Conservation (phyloP, 2,888 invertebrate genomes). For the Hartigia nigra region DNA sequence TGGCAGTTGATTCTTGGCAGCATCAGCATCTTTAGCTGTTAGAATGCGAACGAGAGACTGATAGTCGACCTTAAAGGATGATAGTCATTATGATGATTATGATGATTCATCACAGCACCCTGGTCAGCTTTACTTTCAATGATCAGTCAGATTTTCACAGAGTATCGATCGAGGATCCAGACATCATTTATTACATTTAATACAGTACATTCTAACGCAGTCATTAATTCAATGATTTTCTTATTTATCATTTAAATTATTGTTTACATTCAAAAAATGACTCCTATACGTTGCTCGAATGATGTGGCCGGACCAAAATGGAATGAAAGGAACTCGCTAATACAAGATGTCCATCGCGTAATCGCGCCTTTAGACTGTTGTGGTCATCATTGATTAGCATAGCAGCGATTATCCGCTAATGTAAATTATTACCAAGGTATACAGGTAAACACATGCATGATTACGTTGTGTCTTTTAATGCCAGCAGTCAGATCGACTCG, state of each 20-base stretch:
- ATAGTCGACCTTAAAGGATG: not conserved
- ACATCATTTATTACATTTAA: not conserved
- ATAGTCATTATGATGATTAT: not conserved
- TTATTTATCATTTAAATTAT: not conserved
- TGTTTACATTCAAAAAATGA: not conserved
- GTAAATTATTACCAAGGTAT: conserved; percentile 31
- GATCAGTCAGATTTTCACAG: conserved; percentile 18
- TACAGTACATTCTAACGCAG: too few relatives aligned
- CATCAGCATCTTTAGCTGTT: not conserved
- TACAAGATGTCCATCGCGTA: not conserved
- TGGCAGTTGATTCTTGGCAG: not conserved
- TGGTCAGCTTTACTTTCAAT: conserved; percentile 15
- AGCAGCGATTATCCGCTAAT: conserved; percentile 33
- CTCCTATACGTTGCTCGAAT: not conserved
- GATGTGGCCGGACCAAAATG: too few relatives aligned
- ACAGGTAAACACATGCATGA: conserved; percentile 38
- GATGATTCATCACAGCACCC: conserved; percentile 35
- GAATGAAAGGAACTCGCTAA: too few relatives aligned
- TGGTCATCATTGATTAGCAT: conserved; percentile 38
- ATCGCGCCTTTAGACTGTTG: not conserved
- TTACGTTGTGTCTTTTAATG: conserved; percentile 26
- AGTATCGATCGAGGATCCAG: conserved; percentile 7
- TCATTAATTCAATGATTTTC: not conserved
- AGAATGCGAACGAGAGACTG: not conserved
- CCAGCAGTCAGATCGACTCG: conserved; percentile 30